Conservation (phyloP, 1,140 invertebrate genomes). For the Tetranychus cinnabarinus region DNA sequence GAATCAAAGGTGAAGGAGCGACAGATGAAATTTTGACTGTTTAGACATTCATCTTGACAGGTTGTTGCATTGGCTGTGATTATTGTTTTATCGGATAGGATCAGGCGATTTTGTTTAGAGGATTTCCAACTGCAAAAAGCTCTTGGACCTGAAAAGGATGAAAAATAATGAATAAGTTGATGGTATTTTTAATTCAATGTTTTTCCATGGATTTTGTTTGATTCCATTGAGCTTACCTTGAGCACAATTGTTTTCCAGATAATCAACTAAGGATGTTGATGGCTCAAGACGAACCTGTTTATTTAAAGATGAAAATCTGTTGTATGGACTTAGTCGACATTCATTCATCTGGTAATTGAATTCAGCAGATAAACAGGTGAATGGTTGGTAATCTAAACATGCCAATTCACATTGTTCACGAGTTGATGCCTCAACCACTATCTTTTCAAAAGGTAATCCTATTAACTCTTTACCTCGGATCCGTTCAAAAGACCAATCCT, state of each 20-base stretch:
- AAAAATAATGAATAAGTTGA: background rate
- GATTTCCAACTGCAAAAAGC: slow-evolving; percentile 10
- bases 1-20: slow-evolving; percentile 7
- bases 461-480: slow-evolving; percentile 37
- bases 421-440: slow-evolving; percentile 22
- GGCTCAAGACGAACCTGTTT: slow-evolving; percentile 7
- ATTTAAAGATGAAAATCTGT: slow-evolving; percentile 26
- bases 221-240: slow-evolving; percentile 14
- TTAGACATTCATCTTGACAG: slow-evolving; percentile 9
- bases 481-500: slow-evolving; percentile 68
- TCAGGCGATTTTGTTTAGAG: background rate
- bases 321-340: slow-evolving; percentile 67
- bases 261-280: slow-evolving; percentile 15
- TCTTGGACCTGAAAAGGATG: background rate
- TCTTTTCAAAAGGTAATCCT: slow-evolving; percentile 32
- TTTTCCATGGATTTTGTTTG: too few species aligned
- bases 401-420: slow-evolving; percentile 63
- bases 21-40: slow-evolving; percentile 8
- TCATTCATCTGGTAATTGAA: slow-evolving; percentile 58
- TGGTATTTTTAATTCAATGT: too few species aligned
- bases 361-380: slow-evolving; percentile 69
- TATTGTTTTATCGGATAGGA: background rate
- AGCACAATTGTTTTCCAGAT: slow-evolving; percentile 27
- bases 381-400: slow-evolving; percentile 60
- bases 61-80: slow-evolving; percentile 2